phyloP scores from a whole-genome alignment of 2,888 invertebrate species.

The Caenorhabditis angaria region DNA sequence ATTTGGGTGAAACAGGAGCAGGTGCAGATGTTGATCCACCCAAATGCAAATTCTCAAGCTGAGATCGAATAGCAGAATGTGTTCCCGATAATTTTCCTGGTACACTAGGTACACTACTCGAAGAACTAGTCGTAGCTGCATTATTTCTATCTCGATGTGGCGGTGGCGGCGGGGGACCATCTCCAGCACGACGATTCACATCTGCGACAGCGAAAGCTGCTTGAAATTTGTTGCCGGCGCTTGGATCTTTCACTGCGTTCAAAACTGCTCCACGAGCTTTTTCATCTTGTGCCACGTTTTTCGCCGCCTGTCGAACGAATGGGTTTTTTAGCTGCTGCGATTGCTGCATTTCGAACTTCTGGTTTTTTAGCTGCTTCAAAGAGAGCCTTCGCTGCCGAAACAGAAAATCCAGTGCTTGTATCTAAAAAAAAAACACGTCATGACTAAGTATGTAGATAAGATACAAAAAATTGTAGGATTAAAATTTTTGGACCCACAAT shows the following conservation, averaged over 20 bases:
- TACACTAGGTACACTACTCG: neutral
- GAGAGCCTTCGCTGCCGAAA: conserved; percentile 53
- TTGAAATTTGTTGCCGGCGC: conserved; percentile 29
- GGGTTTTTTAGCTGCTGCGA: conserved; percentile 59
- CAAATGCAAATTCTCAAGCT: conserved; percentile 38
- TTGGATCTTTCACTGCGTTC: conserved; percentile 39
- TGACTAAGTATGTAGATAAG: no score
- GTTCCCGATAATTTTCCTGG: conserved; percentile 25
- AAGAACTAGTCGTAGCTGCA: neutral
- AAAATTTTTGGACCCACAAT: no score
- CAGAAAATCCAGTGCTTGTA: conserved; percentile 40
- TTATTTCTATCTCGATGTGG: conserved; percentile 12
- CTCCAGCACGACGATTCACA: conserved; percentile 26
- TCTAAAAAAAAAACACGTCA: conserved; percentile 18
- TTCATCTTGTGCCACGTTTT: conserved; percentile 51
- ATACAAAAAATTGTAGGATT: no score
- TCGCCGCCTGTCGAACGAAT: conserved; percentile 50
- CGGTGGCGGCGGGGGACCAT: conserved; percentile 25
- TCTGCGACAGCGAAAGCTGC: conserved; percentile 36
- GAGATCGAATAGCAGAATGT: conserved; percentile 31
- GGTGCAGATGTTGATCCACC: conserved; percentile 9
- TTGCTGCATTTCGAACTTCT: conserved; percentile 48
- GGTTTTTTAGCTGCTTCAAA: conserved; percentile 60
- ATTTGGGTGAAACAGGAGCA: neutral
- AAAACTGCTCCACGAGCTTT: conserved; percentile 38